A percentile compares a stretch with the other conserved stretches of the same genome.
These are phyloP conservation scores for Axis porcinus DNA, from an alignment of 2,113 vertebrate species.

Conservation along the genomic window DNA sequence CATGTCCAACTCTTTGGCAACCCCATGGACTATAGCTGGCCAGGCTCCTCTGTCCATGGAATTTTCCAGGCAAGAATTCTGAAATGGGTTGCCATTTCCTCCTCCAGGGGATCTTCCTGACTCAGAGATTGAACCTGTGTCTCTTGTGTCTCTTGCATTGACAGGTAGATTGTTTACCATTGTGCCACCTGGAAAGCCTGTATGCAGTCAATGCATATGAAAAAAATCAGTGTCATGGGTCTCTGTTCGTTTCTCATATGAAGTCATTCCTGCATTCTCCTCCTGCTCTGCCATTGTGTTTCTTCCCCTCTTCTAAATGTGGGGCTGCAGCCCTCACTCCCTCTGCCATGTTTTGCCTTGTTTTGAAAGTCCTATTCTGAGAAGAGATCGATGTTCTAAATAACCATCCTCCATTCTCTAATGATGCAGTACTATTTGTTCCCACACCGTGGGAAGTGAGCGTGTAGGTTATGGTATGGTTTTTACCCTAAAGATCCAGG, in stretches of 20 bases:
- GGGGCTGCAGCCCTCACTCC: neutral
- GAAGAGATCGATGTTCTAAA: neutral
- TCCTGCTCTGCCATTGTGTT: neutral
- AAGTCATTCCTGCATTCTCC: neutral
- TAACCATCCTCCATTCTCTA: too few species aligned
- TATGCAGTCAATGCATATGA: neutral
- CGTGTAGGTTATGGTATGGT: fast-evolving
- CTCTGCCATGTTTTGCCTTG: neutral
- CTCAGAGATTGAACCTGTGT: neutral
- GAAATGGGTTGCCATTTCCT: neutral
- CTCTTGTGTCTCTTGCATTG: neutral
- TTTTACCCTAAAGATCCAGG: neutral
- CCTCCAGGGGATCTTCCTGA: neutral
- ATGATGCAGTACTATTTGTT: too few species aligned
- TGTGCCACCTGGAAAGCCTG: neutral
- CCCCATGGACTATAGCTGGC: neutral
- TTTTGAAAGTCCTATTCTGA: neutral
- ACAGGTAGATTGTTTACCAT: neutral
- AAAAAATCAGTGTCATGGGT: neutral
- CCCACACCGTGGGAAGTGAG: fast-evolving
- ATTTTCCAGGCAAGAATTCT: neutral
- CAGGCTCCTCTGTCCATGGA: neutral
- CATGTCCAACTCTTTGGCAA: neutral
- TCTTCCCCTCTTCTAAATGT: neutral
- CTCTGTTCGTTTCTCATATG: neutral